These are phyloP conservation scores for Calliphora vicina DNA, from an alignment of 1,140 invertebrate genomes.

Conservation along the genomic window DNA sequence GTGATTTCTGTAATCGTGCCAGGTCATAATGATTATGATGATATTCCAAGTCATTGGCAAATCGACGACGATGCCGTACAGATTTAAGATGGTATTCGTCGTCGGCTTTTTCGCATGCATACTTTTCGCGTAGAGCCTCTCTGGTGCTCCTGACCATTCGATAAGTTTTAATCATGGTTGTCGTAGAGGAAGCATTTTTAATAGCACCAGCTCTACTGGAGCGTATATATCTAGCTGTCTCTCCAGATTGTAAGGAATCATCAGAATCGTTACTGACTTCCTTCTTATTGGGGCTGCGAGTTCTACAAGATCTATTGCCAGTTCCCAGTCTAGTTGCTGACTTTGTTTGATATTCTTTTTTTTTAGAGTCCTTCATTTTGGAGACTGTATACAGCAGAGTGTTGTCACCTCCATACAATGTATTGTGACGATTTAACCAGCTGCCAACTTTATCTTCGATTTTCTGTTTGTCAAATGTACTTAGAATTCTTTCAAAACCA, in stretches of 20 bases:
- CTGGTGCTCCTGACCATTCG: conserved; percentile 47
- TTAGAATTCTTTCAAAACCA: conserved; percentile 50
- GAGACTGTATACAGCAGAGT: conserved; percentile 33
- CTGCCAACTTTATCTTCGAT: conserved; percentile 53
- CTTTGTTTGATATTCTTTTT: background rate
- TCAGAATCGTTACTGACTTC: conserved; percentile 42
- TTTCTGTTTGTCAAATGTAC: conserved; percentile 54
- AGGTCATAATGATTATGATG: conserved; percentile 41
- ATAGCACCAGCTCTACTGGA: conserved; percentile 45
- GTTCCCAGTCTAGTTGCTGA: background rate
- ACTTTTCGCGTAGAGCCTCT: conserved; percentile 50
- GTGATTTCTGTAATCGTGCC: background rate
- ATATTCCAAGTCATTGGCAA: conserved; percentile 32
- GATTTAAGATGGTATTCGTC: conserved; percentile 49
- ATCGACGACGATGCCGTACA: conserved; percentile 40
- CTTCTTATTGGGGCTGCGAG: background rate
- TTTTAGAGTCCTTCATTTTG: background rate
- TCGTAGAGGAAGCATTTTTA: conserved; percentile 40
- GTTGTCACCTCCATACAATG: conserved; percentile 34
- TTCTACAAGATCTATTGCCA: background rate
- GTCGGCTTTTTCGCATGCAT: conserved; percentile 44
- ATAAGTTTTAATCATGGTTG: conserved; percentile 55
- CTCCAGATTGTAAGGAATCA: conserved; percentile 52
- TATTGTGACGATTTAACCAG: conserved; percentile 52
- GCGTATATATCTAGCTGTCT: conserved; percentile 53